A percentile compares a stretch with the other conserved stretches of the same genome.
These are phyloP conservation scores for Aplodontia rufa DNA, from an alignment of 2,113 vertebrate genomes.

Conservation along the genomic window DNA sequence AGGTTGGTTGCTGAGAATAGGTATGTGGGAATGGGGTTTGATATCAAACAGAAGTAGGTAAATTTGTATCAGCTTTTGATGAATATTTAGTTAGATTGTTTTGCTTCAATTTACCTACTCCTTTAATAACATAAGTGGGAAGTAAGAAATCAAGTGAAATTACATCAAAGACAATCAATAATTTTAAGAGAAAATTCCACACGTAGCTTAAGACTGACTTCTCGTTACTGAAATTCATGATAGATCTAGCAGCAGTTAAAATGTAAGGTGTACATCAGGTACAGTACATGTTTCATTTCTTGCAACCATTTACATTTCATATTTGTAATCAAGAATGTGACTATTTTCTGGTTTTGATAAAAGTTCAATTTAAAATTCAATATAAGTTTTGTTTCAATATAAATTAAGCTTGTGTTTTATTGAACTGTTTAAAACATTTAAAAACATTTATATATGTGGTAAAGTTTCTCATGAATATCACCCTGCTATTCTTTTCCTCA, in stretches of 20 bases:
- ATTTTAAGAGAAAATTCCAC: slow-evolving; percentile 1
- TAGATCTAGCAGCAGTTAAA: neutral
- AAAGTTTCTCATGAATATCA: neutral
- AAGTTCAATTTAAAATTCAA: neutral
- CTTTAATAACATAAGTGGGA: too few species aligned
- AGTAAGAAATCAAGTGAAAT: neutral
- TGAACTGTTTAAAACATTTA: neutral
- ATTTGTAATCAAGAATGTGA: neutral
- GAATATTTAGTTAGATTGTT: too few species aligned
- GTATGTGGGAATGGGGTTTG: neutral
- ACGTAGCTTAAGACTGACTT: neutral
- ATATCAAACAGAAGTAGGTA: too few species aligned
- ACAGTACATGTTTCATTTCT: neutral
- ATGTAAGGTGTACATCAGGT: neutral
- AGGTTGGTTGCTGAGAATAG: neutral
- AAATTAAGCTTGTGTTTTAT: neutral
- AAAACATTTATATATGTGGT: neutral
- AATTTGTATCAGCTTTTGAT: too few species aligned
- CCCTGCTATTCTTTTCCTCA: neutral
- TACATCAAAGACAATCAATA: neutral
- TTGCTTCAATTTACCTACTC: too few species aligned
- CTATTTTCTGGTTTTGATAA: neutral
- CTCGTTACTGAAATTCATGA: neutral
- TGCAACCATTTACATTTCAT: neutral
- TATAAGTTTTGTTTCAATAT: neutral